Evolutionary conservation across 2,888 invertebrate species (phyloP).

Genomic region (Leptinotarsa peninsularis): DNA sequence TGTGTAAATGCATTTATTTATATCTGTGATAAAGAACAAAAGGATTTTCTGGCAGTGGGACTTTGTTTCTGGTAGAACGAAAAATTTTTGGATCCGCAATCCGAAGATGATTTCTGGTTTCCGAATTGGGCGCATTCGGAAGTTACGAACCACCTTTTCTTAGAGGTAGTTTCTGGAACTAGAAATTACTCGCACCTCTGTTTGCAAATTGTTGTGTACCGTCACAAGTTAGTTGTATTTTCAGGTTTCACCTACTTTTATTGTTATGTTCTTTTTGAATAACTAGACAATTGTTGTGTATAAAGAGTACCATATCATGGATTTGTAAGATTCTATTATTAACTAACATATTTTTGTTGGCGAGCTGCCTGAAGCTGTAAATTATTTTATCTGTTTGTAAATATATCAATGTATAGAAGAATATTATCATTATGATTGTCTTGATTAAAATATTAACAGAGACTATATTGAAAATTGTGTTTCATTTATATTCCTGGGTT

Average conservation of each 20-base stretch:
- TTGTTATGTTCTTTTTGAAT: slow-evolving; percentile 62
- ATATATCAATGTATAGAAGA: slow-evolving; percentile 69
- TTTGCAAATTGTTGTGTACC: slow-evolving; percentile 52
- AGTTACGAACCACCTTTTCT: slow-evolving; percentile 37
- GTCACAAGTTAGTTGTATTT: slow-evolving; percentile 50
- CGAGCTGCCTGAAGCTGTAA: slow-evolving; percentile 61
- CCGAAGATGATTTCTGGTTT: slow-evolving; percentile 19
- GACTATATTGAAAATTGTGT: slow-evolving; percentile 57
- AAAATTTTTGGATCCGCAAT: background rate
- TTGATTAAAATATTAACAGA: slow-evolving; percentile 68
- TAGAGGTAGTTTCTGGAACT: slow-evolving; percentile 50
- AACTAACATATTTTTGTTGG: slow-evolving; percentile 62
- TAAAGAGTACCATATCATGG: slow-evolving; percentile 65
- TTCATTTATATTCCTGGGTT: slow-evolving; percentile 31
- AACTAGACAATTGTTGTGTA: slow-evolving; percentile 64
- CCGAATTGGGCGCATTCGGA: slow-evolving; percentile 1
- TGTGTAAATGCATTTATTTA: slow-evolving; percentile 68
- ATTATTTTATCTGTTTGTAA: slow-evolving; percentile 68
- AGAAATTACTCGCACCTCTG: slow-evolving; percentile 52
- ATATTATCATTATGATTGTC: slow-evolving; percentile 68
- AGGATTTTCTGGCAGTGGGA: slow-evolving; percentile 57
- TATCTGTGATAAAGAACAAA: slow-evolving; percentile 68
- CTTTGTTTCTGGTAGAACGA: slow-evolving; percentile 35
- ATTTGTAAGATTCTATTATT: slow-evolving; percentile 62
- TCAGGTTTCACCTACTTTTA: slow-evolving; percentile 56